Evolutionary conservation across 1,140 invertebrate species (phyloP), one percentile per base, ranked within the genome.

Genomic region (Eciton burchellii): DNA sequence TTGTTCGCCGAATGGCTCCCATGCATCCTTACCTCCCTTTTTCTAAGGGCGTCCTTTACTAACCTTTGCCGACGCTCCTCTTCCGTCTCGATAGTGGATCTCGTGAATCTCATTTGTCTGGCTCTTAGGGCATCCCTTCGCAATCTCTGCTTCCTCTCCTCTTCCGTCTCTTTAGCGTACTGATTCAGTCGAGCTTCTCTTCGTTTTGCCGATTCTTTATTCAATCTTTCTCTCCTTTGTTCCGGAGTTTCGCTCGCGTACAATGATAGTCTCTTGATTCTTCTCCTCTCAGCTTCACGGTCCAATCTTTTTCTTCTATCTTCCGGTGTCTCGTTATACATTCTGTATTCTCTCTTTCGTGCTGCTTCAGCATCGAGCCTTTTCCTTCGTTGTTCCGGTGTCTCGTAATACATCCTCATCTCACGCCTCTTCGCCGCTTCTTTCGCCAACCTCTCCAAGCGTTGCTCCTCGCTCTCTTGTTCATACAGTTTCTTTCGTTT

Each of bases 341-440:
- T 87, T 66, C 91, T 90, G 29, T 92, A 91, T 35, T 92, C 90
- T 16, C 91, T 57, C 72, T 92, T 92, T 16, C 91, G 85, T 1
- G 90, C 91, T 16, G 91, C 91, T 52, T 92, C 91, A 0, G 89
- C 83, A 21, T 91, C 89, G 9, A 92, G 66, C 41, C 91, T 84
- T 60, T 92, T 92, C 11, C 91, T 87, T 41, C 84, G 89, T 68
- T 92, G 87, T n/a, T 92, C 91, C 0, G 90, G 85, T 9, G 85
- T 91, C 82, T 92, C 91, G 60, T 89, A 92, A 60, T 89, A 91
- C 88, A 91, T 91, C 81, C 90, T 91, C 87, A 89, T 89, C 65
- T 91, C 90, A 12, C 89, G 68, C 24, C 87, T 88, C 21, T 91
- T 91, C 0, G 87, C 87, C n/a, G 90, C 86, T 68, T 90, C 90